Percentiles rank a stretch among this genome's conserved stretches.
phyloP scores from a whole-genome alignment of 2,797 vertebrate genomes.

The Pangasius mekongensis region DNA sequence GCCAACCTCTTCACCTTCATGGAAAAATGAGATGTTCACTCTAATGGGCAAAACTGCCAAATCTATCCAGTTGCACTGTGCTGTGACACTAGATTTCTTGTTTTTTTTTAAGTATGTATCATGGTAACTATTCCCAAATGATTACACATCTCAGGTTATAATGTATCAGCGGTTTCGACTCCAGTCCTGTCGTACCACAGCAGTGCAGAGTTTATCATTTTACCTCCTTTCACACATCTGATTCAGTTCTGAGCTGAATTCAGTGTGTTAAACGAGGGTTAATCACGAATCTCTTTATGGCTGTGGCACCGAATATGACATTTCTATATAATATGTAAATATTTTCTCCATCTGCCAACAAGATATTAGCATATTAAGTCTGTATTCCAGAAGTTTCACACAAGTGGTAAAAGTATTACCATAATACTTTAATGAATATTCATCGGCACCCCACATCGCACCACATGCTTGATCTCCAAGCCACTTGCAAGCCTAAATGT shows the following conservation, averaged over 20 bases:
- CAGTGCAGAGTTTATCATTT: background rate
- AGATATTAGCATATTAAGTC: background rate
- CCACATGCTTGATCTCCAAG: conserved; percentile 7
- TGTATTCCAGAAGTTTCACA: background rate
- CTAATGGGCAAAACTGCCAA: background rate
- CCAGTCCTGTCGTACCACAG: background rate
- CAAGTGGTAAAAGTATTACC: conserved; percentile 11
- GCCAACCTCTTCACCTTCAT: background rate
- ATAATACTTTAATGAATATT: background rate
- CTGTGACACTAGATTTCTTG: no score
- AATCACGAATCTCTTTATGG: background rate
- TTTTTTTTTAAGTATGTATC: background rate
- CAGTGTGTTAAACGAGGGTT: background rate
- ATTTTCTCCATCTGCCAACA: background rate
- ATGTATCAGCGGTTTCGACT: background rate
- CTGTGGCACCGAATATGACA: background rate
- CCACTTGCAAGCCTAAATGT: no score
- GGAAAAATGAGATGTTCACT: background rate
- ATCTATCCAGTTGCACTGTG: background rate
- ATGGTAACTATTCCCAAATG: background rate
- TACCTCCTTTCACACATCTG: background rate
- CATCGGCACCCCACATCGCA: background rate
- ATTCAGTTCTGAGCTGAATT: background rate
- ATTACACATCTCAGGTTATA: background rate
- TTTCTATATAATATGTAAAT: background rate